Conservation (phyloP, 2,888 invertebrate genomes). For the Anorthoa munda region DNA sequence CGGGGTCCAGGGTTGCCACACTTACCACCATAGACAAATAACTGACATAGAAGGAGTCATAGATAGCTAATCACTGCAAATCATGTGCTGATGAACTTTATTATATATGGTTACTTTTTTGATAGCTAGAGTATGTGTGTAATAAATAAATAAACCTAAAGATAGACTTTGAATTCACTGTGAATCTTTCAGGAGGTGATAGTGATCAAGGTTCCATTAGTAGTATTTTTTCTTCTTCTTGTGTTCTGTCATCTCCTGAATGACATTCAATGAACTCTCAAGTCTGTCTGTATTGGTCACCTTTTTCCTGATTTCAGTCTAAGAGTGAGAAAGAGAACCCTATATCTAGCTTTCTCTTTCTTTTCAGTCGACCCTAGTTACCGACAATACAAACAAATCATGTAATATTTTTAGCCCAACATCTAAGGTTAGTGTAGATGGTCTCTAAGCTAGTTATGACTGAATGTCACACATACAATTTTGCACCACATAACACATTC, state of each 20-base stretch:
- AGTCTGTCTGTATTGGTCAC: not conserved
- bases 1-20: conserved; percentile 77
- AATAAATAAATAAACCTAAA: no score
- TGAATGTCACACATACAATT: conserved; percentile 2
- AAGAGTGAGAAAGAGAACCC: not conserved
- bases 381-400: not conserved
- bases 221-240: no score
- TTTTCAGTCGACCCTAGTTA: not conserved
- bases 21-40: conserved; percentile 53
- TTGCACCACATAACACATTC: conserved; percentile 24
- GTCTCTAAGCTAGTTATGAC: not conserved
- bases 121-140: no score
- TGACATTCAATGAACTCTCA: not conserved
- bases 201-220: not conserved
- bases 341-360: not conserved
- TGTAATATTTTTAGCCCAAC: not conserved
- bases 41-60: not conserved
- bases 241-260: not conserved
- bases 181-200: not conserved
- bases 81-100: not conserved
- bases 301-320: not conserved
- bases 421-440: not conserved
- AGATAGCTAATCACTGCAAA: not conserved
- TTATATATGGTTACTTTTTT: no score
- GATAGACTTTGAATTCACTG: not conserved